Evolutionary conservation across 2,797 vertebrate species (phyloP).

Genomic region (Eulemur albifrons): DNA sequence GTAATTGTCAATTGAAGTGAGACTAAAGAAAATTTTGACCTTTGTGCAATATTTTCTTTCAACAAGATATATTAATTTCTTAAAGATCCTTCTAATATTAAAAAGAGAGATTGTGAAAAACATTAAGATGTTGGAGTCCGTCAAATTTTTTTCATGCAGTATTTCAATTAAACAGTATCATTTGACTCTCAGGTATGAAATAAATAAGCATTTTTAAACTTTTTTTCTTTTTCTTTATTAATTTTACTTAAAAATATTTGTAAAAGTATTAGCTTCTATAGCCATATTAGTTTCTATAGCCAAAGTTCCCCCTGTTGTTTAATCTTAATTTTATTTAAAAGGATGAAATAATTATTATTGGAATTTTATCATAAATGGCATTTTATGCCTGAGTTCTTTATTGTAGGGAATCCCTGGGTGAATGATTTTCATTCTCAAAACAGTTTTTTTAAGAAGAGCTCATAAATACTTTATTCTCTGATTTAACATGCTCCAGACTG

Average conservation of each 20-base stretch:
- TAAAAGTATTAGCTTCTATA: background rate
- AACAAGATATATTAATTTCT: background rate
- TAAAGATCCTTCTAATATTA: background rate
- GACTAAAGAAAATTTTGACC: conserved; percentile 18
- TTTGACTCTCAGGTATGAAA: conserved; percentile 3
- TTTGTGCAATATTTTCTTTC: background rate
- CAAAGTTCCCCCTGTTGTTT: background rate
- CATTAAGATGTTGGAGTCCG: background rate
- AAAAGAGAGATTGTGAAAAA: background rate
- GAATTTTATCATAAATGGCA: background rate
- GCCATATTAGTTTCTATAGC: background rate
- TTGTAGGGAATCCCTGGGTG: background rate
- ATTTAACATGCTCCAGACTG: background rate
- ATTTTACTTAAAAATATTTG: background rate
- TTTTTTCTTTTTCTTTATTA: background rate
- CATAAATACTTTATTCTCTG: conserved; percentile 18
- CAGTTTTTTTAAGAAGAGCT: background rate
- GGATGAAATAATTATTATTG: background rate
- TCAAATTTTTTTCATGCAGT: background rate
- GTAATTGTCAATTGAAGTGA: background rate
- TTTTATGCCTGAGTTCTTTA: background rate
- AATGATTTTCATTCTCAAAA: background rate
- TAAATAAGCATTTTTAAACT: background rate
- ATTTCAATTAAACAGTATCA: background rate
- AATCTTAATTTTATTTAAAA: background rate